A percentile compares a stretch with the other conserved stretches of the same genome.
Evolutionary conservation across 1,140 invertebrate genomes (phyloP).

Genomic region (Papilio dardanus): DNA sequence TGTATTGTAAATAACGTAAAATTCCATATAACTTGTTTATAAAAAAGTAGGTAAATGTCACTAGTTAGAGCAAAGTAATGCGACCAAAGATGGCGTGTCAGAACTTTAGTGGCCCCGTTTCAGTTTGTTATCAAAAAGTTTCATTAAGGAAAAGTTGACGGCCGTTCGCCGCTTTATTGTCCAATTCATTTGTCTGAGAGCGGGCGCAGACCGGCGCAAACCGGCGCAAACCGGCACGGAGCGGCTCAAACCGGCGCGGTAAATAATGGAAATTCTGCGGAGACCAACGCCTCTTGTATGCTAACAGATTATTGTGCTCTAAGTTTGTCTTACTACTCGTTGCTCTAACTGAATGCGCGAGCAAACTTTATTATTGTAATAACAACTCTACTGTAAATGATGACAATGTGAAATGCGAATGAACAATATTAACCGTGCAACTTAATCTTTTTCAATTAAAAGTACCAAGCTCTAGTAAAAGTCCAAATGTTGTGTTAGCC

Average conservation of each 20-base stretch:
- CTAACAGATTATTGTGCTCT: constrained; percentile 68
- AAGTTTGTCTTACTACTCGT: constrained; percentile 68
- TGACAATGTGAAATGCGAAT: constrained; percentile 32
- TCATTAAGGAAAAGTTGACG: constrained; percentile 73
- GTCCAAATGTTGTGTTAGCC: not conserved
- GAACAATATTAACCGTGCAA: constrained; percentile 26
- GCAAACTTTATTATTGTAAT: constrained; percentile 61
- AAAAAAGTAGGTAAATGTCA: not conserved
- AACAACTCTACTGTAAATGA: constrained; percentile 41
- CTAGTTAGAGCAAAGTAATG: constrained; percentile 40
- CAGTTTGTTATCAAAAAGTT: constrained; percentile 74
- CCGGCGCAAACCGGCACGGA: constrained; percentile 57
- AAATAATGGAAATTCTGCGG: constrained; percentile 69
- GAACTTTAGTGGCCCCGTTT: constrained; percentile 62
- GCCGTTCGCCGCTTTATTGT: constrained; percentile 70
- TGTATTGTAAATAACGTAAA: too few relatives aligned
- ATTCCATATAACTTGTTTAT: not conserved
- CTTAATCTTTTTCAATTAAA: not conserved
- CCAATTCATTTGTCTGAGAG: constrained; percentile 73
- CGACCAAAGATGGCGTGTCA: constrained; percentile 67
- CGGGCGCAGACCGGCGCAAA: constrained; percentile 54
- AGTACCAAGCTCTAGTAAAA: not conserved
- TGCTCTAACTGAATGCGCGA: constrained; percentile 60
- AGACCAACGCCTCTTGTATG: constrained; percentile 57
- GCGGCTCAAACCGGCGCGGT: constrained; percentile 60